Percentiles rank a stretch among this genome's conserved stretches.
Conservation (phyloP, 2,888 invertebrate species). For the Adelphocoris suturalis region DNA sequence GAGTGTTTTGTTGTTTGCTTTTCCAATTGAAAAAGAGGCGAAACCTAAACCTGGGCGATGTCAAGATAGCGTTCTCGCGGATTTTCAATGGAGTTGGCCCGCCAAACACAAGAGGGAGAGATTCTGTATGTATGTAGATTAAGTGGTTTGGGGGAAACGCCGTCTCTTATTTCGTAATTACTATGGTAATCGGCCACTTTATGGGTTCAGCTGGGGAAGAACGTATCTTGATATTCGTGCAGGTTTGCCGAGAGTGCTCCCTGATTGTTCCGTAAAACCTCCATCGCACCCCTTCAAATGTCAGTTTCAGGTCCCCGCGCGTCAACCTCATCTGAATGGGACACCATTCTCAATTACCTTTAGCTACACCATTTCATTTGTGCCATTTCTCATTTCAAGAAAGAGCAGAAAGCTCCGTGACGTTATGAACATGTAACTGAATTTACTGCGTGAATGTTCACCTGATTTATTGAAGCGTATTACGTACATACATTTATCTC, state of each 20-base stretch:
- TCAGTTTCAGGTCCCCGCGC: conserved; percentile 28
- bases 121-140: conserved; percentile 46
- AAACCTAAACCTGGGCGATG: conserved; percentile 38
- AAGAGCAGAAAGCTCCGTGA: not conserved
- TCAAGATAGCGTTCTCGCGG: conserved; percentile 57
- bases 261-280: not conserved
- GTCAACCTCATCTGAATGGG: conserved; percentile 39
- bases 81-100: conserved; percentile 58
- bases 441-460: not conserved
- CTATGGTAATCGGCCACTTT: conserved; percentile 71
- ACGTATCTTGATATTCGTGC: conserved; percentile 45
- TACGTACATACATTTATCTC: too few relatives aligned
- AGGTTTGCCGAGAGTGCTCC: conserved; percentile 45
- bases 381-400: not conserved
- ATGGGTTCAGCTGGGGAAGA: conserved; percentile 27
- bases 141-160: conserved; percentile 38
- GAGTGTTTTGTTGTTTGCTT: conserved; percentile 73
- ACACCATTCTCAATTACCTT: conserved; percentile 36
- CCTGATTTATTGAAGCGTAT: too few relatives aligned
- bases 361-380: conserved; percentile 12
- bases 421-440: not conserved
- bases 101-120: not conserved
- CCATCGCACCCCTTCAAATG: conserved; percentile 40
- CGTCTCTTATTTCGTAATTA: conserved; percentile 70
- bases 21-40: conserved; percentile 68